Base-by-base conservation (phyloP, 2,797 vertebrate genomes). In the Momotus momota region DNA sequence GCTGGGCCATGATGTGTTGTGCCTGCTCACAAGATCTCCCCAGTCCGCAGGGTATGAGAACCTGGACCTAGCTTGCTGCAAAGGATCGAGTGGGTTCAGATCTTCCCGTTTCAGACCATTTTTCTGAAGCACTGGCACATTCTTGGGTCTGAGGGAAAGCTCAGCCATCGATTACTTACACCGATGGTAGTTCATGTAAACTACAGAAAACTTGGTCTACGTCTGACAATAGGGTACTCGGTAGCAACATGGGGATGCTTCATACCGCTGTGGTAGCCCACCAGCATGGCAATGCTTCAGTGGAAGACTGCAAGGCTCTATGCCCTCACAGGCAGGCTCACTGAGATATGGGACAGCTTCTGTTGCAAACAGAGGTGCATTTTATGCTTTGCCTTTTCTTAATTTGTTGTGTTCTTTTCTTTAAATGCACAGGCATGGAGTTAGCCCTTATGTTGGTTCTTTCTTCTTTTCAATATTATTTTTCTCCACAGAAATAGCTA, bases 31-130 rank as follows among this genome's bases (percentile, higher is more conserved):
- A 48, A 46, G 29, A 41, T n/a, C 33, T 70, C 29, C 55, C 13
- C 5, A 29, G 18, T 35, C 9, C 0, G 0, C 27, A 58, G 45
- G 26, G 15, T 1, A 0, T 7, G 19, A 33, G 15, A 51, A 13
- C 33, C n/a, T 0, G 0, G 49, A 52, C 0, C 1, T 14, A 43
- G 45, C 26, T 40, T 70, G 51, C 10, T 38, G 55, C 22, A 13
- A 51, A 69, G 33, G 23, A 58, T 17, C 1, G 1, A 45, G 45
- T 13, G 60, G 12, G 17, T 61, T 60, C 46, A 40, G 58, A 22
- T 65, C 31, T 45, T 70, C 33, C 31, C 12, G 6, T 19, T 65
- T 81, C 40, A 67, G 46, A 38, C 10, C 58, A 38, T 48, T 31
- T 18, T 4, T 52, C 62, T 43, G 57, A 89, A 70, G 40, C 31